Base-by-base conservation (phyloP, 2,888 invertebrate genomes). In the Lasioglossum lativentre region DNA sequence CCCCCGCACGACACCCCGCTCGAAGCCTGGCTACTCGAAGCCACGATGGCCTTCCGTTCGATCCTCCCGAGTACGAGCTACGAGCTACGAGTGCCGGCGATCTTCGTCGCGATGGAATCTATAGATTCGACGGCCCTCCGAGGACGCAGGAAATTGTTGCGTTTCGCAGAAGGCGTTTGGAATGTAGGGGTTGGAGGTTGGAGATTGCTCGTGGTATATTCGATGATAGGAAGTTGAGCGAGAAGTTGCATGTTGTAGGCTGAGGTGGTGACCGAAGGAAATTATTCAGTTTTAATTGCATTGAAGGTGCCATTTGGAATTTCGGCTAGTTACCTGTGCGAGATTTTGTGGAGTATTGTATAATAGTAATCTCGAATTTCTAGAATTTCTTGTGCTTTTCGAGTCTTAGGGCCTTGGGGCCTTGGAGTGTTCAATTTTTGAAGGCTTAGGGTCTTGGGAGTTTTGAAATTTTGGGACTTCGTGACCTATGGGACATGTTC, bases 1-100 rank as follows among this genome's bases (percentile, higher is more conserved):
- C 77, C 83, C 86, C 86, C 86, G 86, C 80, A 78, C 74, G 70
- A 63, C 68, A 73, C 83, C 80, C 78, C 80, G 23, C 23, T n/a
- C 10, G 52, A 52, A 52, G n/a, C 52, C 52, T n/a, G 52, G 52
- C n/a, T 52, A 52, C 52, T 52, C 52, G n/a, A n/a, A 52, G 52
- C 52, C n/a, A n/a, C 3, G 52, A 52, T 52, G 52, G 52, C 52
- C 52, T 52, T 52, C n/a, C 45, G 70, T 78, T 71, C 56, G 59
- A 74, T 52, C 72, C 40, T 71, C 45, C 40, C 52, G 27, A 72
- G 27, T 19, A 23, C 70, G 40, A 78, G 79, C 79, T 19, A 23
- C 70, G 40, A 78, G 79, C 79, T 34, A 75, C n/a, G 34, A 63
- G 63, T 30, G 16, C 30, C 63, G 63, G 30, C 27, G 63, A 63